Base-by-base conservation (phyloP, 2,888 invertebrate genomes). In the Erynnis tages region DNA sequence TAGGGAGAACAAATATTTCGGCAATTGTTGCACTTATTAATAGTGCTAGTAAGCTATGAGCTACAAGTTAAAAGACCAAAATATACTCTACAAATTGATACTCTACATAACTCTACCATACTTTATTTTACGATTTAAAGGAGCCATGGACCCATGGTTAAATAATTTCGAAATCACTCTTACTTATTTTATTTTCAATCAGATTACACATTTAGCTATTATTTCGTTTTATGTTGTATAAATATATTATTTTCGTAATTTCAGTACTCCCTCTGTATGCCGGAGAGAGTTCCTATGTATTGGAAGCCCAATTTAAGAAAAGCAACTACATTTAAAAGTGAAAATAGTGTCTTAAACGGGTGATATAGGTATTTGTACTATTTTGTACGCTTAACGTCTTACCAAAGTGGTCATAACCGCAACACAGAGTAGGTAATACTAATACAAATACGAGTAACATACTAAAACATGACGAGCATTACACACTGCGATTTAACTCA, bases 281-380 rank as follows among this genome's bases (percentile, higher is more conserved):
- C 90, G 74, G 86, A 88, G 76, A 87, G 90, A 86, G 84, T 90
- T 71, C 84, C 88, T 71, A 89, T 90, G 85, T 82, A 88, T 83
- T 90, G 90, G 89, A 87, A 88, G 78, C 89, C 90, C 77, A 89
- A 89, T 82, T 87, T 90, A 80, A 82, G 79, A 79, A 90, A 89
- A 86, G 85, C 89, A 82, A 87, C 89, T 78, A 88, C 87, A 72
- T 88, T 88, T 87, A 90, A 88, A 79, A 90, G 90, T 82, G 89
- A 89, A 87, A 90, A 89, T 90, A 89, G 90, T 84, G 87, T 90
- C 74, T 83, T 88, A 80, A 88, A 89, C 86, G 89, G 89, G 87
- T 90, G 82, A 89, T 67, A 85, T 86, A 85, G 84, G 87, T 88
- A 83, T 73, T 57, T 71, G 59, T n/a, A n/a, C n/a, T n/a, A n/a